phyloP scores from a whole-genome alignment of 64 coral and sea anemone species.

The Actinia equina region DNA sequence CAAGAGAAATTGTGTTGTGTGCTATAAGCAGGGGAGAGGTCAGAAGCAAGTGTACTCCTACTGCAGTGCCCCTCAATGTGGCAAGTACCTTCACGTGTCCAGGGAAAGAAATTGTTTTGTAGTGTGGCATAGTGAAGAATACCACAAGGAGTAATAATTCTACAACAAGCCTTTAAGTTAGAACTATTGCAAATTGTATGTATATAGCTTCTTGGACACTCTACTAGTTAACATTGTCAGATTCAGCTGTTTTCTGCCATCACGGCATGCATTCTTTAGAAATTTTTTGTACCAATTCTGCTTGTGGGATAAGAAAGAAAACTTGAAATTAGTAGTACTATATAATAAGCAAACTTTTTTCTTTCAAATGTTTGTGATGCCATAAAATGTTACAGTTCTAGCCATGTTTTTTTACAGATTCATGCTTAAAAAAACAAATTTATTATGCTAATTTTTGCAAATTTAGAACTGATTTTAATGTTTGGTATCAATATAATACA shows the following conservation, averaged over 20 bases:
- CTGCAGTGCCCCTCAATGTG: conserved; percentile 70
- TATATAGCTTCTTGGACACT: neutral
- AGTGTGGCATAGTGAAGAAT: conserved; percentile 58
- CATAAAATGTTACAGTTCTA: too few relatives aligned
- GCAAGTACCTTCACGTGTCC: conserved; percentile 48
- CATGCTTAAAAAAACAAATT: too few relatives aligned
- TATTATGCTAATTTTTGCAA: too few relatives aligned
- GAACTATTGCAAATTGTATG: neutral
- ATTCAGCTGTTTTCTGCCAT: neutral
- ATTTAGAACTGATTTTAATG: too few relatives aligned
- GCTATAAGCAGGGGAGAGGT: conserved; percentile 63
- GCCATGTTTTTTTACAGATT: too few relatives aligned
- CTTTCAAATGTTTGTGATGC: too few relatives aligned
- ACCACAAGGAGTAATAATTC: conserved; percentile 26
- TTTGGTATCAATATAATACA: too few relatives aligned
- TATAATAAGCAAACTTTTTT: too few relatives aligned
- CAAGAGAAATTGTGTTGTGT: conserved; percentile 65
- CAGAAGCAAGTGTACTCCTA: conserved; percentile 47
- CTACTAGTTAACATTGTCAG: neutral
- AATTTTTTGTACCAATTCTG: too few relatives aligned
- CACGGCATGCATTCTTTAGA: neutral
- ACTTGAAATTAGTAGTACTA: too few relatives aligned
- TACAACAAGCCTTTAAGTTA: neutral
- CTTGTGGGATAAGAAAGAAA: too few relatives aligned
- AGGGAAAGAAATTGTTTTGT: conserved; percentile 53